Base-by-base conservation (phyloP, 2,113 vertebrate genomes). In the Pterocles gutturalis region DNA sequence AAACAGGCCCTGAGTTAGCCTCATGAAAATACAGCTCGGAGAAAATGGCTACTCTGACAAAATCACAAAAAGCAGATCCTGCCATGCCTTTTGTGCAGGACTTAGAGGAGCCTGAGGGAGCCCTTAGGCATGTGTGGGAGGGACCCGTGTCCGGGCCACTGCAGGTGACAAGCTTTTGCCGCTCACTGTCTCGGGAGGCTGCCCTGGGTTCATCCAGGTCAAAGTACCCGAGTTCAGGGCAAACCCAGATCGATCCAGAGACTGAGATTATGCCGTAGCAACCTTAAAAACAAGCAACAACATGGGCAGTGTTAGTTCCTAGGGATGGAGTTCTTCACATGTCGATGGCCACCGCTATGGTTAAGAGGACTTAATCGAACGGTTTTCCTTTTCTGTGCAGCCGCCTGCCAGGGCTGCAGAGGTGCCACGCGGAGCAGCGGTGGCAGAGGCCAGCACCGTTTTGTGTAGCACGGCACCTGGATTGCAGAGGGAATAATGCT, bases 281-380 rank as follows among this genome's bases (percentile, higher is more conserved):
- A 6, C 65, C 57, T 67, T 38, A 17, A 76, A 87, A 82, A 16
- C 49, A 34, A 67, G 34, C 36, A 67, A 0, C 49, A 13, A n/a
- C 2, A 5, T 57, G 64, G 14, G 18, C 76, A 49, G 13, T 2
- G 2, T 54, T 77, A 34, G 29, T 54, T 92, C 54, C 62, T 80
- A 1, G 0, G 6, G 21, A 6, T 65, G 36, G 7, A 83, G 33
- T 33, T 87, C 22, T 26, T 66, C 17, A 3, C 2, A 0, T 70
- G 28, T 24, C 1, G 1, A 9, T n/a, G 64, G 28, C 54, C 92
- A 57, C n/a, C 0, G 0, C 45, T 72, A 24, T 1, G 14, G 70
- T 60, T 55, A 67, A 36, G 76, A 49, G 19, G 45, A 19, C 28
- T 48, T 65, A 33, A 5, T 87, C 41, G 58, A 13, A 4, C 1